phyloP scores from a whole-genome alignment of 2,113 vertebrate species.

The Lepus timidus region DNA sequence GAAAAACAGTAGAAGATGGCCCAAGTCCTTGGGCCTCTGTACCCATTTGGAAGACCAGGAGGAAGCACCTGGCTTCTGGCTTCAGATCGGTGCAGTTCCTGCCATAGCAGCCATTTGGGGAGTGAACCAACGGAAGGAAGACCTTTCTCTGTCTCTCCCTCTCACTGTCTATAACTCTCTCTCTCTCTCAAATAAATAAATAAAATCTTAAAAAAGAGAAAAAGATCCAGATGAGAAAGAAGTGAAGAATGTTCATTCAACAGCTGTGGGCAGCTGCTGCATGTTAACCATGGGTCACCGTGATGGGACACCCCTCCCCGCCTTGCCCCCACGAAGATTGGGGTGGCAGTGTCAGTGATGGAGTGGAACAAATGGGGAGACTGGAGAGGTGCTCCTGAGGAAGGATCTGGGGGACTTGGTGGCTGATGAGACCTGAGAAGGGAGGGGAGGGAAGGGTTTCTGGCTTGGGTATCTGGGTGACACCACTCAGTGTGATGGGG shows the following conservation, averaged over 20 bases:
- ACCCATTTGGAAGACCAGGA: too few species aligned
- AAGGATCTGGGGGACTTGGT: neutral
- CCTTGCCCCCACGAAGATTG: neutral
- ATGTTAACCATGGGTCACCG: neutral
- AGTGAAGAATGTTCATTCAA: neutral
- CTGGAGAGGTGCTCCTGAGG: neutral
- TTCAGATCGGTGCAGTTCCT: too few species aligned
- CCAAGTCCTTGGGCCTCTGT: too few species aligned
- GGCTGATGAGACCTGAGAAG: neutral
- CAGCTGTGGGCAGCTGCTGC: neutral
- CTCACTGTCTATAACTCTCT: too few species aligned
- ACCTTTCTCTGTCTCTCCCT: too few species aligned
- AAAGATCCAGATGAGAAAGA: conserved; percentile 2
- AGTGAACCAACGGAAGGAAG: too few species aligned
- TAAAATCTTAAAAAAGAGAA: too few species aligned
- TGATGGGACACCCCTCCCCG: neutral
- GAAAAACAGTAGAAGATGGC: too few species aligned
- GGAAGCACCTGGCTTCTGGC: too few species aligned
- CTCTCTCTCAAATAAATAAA: too few species aligned
- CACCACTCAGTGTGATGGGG: neutral
- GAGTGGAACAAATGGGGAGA: neutral
- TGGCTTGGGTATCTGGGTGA: neutral
- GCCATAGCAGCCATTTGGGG: too few species aligned
- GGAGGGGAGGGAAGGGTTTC: neutral
- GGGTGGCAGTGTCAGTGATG: neutral